These are phyloP conservation scores for Pristionchus maxplancki DNA, from an alignment of 2,888 invertebrate species.

Conservation along the genomic window DNA sequence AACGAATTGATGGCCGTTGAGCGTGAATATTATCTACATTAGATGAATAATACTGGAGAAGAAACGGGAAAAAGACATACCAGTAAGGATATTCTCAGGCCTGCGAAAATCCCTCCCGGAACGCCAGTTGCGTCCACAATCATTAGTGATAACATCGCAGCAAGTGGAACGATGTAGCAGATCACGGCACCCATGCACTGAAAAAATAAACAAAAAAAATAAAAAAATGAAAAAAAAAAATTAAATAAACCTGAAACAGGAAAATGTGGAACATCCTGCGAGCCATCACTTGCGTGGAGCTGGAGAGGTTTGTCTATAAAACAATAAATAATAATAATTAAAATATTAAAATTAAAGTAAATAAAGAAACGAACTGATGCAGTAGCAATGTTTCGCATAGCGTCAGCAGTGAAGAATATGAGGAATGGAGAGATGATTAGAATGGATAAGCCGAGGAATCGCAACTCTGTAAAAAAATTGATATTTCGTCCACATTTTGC, in stretches of 20 bases:
- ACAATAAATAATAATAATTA: too few relatives aligned
- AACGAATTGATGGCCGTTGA: background rate
- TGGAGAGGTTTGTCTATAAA: background rate
- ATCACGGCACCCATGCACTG: background rate
- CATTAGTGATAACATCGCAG: background rate
- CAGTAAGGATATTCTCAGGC: too few relatives aligned
- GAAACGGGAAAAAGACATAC: too few relatives aligned
- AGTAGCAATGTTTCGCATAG: background rate
- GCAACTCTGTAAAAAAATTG: background rate
- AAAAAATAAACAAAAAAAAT: background rate
- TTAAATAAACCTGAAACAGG: background rate
- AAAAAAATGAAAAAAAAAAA: too few relatives aligned
- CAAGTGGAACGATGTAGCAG: background rate
- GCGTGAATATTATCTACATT: background rate
- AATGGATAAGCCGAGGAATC: background rate
- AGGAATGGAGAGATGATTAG: background rate
- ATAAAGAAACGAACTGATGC: too few relatives aligned
- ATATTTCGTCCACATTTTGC: too few relatives aligned
- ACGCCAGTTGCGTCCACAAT: background rate
- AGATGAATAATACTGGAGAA: too few relatives aligned
- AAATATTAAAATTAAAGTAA: too few relatives aligned
- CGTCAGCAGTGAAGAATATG: background rate
- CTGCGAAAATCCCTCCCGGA: too few relatives aligned
- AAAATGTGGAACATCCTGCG: background rate
- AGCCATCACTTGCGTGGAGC: background rate